Evolutionary conservation across 2,888 invertebrate genomes (phyloP).

Genomic region (Noctua pronuba): DNA sequence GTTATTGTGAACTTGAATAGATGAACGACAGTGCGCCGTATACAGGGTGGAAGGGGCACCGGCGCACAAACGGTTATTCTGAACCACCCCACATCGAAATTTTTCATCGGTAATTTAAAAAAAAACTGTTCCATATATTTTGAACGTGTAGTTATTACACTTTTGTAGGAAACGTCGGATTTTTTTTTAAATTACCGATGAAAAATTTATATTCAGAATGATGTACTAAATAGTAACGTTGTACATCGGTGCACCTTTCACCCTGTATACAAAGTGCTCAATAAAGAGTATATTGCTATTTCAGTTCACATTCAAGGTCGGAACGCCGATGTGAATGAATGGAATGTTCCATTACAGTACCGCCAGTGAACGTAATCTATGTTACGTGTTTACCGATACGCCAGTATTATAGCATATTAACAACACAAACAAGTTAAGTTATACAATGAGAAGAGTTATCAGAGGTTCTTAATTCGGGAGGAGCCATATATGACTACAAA

Average conservation of each 20-base stretch:
- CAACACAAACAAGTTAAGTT: too few relatives aligned
- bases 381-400: neutral
- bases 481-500: neutral
- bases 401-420: neutral
- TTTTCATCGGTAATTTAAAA: too few relatives aligned
- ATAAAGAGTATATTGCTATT: conserved; percentile 3
- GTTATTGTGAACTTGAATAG: conserved; percentile 4
- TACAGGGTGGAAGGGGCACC: too few relatives aligned
- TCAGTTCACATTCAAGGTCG: conserved; percentile 17
- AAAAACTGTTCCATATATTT: too few relatives aligned
- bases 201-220: too few relatives aligned
- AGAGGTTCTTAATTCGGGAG: neutral
- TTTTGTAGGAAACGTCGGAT: neutral
- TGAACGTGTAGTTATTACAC: neutral
- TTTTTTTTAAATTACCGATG: too few relatives aligned
- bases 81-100: too few relatives aligned
- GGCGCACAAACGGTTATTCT: too few relatives aligned
- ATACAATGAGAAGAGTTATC: neutral
- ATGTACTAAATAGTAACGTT: too few relatives aligned
- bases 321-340: conserved; percentile 15
- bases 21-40: neutral
- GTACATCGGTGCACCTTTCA: neutral
- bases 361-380: neutral
- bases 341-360: neutral
- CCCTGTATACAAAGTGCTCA: neutral